A percentile compares a stretch with the other conserved stretches of the same genome.
Evolutionary conservation across 2,113 vertebrate species (phyloP).

Genomic region (Cyprinodon variegatus): DNA sequence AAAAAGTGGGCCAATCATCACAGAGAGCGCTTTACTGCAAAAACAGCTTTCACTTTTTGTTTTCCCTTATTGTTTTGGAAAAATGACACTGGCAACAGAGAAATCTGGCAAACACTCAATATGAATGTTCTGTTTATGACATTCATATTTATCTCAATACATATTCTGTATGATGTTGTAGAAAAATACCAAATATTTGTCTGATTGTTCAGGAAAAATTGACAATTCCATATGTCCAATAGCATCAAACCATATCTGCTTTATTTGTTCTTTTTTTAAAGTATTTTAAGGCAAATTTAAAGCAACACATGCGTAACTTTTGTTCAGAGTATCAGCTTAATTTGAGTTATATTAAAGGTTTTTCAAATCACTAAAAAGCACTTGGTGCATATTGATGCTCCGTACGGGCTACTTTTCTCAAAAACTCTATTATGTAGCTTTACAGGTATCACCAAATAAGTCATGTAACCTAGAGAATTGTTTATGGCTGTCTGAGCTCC

Average conservation of each 20-base stretch:
- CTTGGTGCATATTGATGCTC: too few species aligned
- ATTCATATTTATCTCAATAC: background rate
- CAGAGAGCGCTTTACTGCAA: conserved; percentile 68
- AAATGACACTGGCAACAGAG: conserved; percentile 29
- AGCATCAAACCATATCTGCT: background rate
- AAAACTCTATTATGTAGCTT: too few species aligned
- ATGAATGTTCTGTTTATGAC: conserved; percentile 32
- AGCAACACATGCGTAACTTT: too few species aligned
- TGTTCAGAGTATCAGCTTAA: too few species aligned
- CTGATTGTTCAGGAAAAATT: background rate
- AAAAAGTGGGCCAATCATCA: conserved; percentile 75
- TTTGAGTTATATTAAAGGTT: too few species aligned
- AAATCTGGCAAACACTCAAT: conserved; percentile 18
- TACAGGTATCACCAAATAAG: too few species aligned
- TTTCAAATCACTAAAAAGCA: too few species aligned
- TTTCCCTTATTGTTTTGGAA: conserved; percentile 28
- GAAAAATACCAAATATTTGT: background rate
- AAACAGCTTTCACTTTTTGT: conserved; percentile 65
- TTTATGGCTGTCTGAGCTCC: too few species aligned
- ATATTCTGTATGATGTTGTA: background rate
- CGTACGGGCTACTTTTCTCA: too few species aligned
- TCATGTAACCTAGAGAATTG: too few species aligned
- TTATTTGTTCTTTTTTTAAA: background rate
- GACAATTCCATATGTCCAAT: background rate
- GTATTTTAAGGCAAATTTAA: too few species aligned